Conservation (phyloP, 2,797 vertebrate genomes). For the Eutrigla gurnardus region DNA sequence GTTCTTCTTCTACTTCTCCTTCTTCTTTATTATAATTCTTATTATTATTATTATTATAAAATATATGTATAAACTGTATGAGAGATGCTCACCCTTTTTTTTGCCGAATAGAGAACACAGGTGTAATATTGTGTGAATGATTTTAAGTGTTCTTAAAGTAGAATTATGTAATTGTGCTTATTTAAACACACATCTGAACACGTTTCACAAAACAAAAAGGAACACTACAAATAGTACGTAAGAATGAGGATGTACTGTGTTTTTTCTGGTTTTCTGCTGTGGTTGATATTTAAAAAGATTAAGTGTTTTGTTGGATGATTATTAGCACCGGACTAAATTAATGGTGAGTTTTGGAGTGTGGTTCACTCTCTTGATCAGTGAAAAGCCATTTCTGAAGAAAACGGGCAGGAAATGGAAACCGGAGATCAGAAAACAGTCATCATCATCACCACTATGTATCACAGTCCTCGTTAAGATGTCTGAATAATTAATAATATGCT, state of each 20-base stretch:
- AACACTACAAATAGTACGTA: not conserved
- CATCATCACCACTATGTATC: not conserved
- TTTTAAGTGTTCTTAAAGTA: not conserved
- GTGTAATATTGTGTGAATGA: slow-evolving; percentile 2
- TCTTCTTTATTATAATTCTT: not conserved
- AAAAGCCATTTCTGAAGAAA: not conserved
- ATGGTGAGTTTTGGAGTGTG: not conserved
- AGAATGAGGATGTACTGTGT: not conserved
- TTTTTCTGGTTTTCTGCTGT: not conserved
- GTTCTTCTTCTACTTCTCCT: not conserved
- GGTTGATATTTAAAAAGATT: not conserved
- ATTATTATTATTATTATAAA: not conserved
- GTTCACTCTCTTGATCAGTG: not conserved
- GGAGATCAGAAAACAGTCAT: not conserved
- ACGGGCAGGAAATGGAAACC: not conserved
- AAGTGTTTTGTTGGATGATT: not conserved
- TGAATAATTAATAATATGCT: not conserved
- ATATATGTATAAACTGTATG: slow-evolving; percentile 35
- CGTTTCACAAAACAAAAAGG: not conserved
- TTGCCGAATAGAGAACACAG: not conserved
- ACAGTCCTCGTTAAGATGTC: not conserved
- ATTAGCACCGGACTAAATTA: not conserved
- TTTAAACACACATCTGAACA: slow-evolving; percentile 21
- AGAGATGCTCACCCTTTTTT: not conserved
- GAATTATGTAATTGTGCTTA: slow-evolving; percentile 2